Conservation (phyloP, 2,888 invertebrate genomes). For the Phengaris alcon region DNA sequence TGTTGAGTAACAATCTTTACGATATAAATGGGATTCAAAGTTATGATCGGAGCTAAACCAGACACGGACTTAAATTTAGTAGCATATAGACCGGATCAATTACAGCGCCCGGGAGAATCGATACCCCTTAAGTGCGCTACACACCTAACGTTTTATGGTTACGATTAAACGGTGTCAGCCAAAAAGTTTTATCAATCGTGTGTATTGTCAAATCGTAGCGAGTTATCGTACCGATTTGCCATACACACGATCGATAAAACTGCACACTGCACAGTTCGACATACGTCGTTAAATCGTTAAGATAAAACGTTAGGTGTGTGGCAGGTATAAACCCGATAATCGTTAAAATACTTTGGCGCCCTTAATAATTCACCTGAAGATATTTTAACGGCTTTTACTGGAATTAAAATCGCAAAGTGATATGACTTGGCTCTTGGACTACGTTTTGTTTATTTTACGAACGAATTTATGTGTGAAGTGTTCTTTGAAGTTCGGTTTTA, state of each 20-base stretch:
- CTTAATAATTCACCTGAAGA: slow-evolving; percentile 3
- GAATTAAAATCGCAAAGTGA: background rate
- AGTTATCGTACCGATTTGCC: no score
- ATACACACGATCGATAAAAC: no score
- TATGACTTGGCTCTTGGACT: background rate
- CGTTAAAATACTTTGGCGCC: background rate
- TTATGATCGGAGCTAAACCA: slow-evolving; percentile 1
- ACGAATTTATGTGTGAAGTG: background rate
- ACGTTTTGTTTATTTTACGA: background rate
- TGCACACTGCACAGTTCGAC: no score
- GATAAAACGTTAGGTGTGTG: no score
- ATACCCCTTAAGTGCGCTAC: no score
- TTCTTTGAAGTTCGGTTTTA: background rate
- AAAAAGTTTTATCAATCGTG: no score
- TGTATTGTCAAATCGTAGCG: no score
- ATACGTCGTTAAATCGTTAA: no score
- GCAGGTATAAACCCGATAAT: background rate
- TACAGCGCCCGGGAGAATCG: slow-evolving; percentile 2
- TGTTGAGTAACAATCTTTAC: background rate
- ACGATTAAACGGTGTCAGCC: no score
- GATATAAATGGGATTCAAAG: background rate
- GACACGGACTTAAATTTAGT: background rate
- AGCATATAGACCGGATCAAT: background rate
- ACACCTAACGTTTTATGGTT: no score
- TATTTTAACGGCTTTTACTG: background rate